These are phyloP conservation scores for Pituophis catenifer DNA, from an alignment of 2,113 vertebrate species.

Conservation along the genomic window DNA sequence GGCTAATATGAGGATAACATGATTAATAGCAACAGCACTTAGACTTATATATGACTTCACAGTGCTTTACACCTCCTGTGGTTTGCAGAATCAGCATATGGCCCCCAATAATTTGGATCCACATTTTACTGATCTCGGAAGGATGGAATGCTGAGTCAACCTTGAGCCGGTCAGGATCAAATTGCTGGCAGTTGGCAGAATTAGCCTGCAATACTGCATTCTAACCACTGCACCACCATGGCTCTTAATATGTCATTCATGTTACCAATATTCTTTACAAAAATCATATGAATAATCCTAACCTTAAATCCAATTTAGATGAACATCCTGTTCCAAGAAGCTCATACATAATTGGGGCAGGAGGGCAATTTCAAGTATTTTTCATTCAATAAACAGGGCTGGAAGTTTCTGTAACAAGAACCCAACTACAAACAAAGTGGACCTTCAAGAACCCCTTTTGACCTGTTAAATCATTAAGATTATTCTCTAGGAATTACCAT, in stretches of 20 bases:
- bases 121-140: too few species aligned
- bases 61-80: too few species aligned
- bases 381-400: background rate
- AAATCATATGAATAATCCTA: background rate
- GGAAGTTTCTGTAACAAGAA: background rate
- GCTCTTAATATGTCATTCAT: too few species aligned
- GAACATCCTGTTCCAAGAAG: background rate
- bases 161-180: too few species aligned
- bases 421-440: background rate
- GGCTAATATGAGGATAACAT: background rate
- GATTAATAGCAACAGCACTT: background rate
- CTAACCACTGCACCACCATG: too few species aligned
- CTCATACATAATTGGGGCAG: background rate
- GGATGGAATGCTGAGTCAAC: too few species aligned
- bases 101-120: too few species aligned
- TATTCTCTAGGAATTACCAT: background rate
- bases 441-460: background rate
- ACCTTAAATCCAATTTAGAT: background rate
- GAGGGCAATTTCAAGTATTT: background rate
- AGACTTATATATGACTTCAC: too few species aligned
- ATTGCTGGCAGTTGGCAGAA: too few species aligned
- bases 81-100: too few species aligned
- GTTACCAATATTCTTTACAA: background rate
- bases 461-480: background rate
- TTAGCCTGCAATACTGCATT: too few species aligned